Evolutionary conservation across 1,140 invertebrate species (phyloP), one percentile per base, ranked within the genome.

Genomic region (Drosophila lowei): DNA sequence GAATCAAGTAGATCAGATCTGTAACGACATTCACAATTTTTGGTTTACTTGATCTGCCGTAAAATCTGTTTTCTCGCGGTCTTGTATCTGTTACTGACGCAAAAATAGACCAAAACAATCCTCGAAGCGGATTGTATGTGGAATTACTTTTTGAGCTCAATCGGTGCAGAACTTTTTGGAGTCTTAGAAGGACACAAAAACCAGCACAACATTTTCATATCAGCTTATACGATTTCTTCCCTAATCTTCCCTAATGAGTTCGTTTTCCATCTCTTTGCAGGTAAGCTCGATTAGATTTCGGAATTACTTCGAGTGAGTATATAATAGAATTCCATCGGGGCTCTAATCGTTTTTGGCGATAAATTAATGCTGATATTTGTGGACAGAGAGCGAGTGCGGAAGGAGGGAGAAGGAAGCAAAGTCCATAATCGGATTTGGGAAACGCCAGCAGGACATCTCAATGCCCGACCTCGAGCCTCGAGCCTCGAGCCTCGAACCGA

Each of bases 401-500:
- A 53, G 38, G 47, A 50, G 72, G 76, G 72, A 57, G 72, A 57
- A 59, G 38, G 62, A 56, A 60, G 18, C 41, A 83, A 74, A 77
- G 55, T 83, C 83, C 53, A 72, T 88, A 88, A 88, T 88, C 83
- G 83, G 83, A 88, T 88, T 79, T 84, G 43, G 55, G 30, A 70
- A 71, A 66, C 62, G 60, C 55, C 86, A 89, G 85, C 86, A 80
- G 86, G 86, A 89, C 72, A 90, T 89, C 86, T 89, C 78, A 81
- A 85, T 89, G 77, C 44, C 48, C 43, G 67, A 64, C 53, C 50
- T 72, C 57, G 58, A 85, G 57, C 68, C 79, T 68, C 57, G 55
- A 80, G 55, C 72, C 80, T 72, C 57, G 58, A 85, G 57, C 68
- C 79, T 68, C 57, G 55, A 80, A 58, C 72, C 80, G 55, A 70